Percentiles rank a stretch among this genome's conserved stretches.
phyloP scores from a whole-genome alignment of 2,888 invertebrate genomes.

The Hoplodrina ambigua region DNA sequence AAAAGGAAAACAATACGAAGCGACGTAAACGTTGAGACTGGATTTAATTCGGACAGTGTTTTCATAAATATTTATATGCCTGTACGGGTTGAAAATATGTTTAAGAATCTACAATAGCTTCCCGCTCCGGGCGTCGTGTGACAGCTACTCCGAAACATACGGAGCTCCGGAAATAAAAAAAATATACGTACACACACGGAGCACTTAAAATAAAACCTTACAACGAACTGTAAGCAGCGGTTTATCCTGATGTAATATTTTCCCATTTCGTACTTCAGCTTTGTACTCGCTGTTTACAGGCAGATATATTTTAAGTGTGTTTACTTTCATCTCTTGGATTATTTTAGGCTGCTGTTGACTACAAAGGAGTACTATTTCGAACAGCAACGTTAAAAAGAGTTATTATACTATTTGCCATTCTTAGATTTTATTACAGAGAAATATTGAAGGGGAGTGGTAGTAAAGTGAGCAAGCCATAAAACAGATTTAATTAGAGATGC shows the following conservation, averaged over 20 bases:
- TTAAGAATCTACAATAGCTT: conserved; percentile 73
- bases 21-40: conserved; percentile 74
- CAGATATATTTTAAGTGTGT: conserved; percentile 51
- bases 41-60: conserved; percentile 79
- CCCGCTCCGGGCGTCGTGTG: conserved; percentile 68
- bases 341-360: conserved; percentile 45
- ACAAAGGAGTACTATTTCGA: conserved; percentile 27
- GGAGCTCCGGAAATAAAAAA: conserved; percentile 65
- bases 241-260: conserved; percentile 71
- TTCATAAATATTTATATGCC: conserved; percentile 80
- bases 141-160: conserved; percentile 75
- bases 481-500: conserved; percentile 79
- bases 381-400: conserved; percentile 38
- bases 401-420: conserved; percentile 48
- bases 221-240: conserved; percentile 72
- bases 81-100: conserved; percentile 72
- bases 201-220: conserved; percentile 73
- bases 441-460: conserved; percentile 57
- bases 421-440: conserved; percentile 46
- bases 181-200: conserved; percentile 65
- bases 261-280: conserved; percentile 63
- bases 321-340: conserved; percentile 53
- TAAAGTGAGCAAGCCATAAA: conserved; percentile 62
- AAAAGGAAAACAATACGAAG: conserved; percentile 71
- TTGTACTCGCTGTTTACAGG: conserved; percentile 55